A percentile compares a stretch with the other conserved stretches of the same genome.
phyloP scores from a whole-genome alignment of 2,888 invertebrate species.

The Bellardia bayeri region DNA sequence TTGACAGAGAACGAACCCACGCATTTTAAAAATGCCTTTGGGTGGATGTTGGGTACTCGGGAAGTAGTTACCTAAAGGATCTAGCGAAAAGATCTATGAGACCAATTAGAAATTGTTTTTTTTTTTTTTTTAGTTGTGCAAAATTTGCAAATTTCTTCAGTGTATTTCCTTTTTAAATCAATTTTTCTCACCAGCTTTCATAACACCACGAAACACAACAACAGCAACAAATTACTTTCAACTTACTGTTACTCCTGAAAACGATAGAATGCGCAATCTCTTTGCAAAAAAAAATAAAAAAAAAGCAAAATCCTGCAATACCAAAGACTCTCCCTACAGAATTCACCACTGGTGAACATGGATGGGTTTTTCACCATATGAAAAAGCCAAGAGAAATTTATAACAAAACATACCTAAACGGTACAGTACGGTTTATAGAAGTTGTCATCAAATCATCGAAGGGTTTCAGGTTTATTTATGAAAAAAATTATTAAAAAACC shows the following conservation, averaged over 20 bases:
- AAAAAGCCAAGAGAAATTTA: constrained; percentile 55
- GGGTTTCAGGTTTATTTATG: constrained; percentile 72
- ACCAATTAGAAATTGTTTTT: too few relatives aligned
- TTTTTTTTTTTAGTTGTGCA: too few relatives aligned
- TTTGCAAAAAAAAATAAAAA: background rate
- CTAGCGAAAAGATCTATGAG: too few relatives aligned
- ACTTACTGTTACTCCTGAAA: constrained; percentile 32
- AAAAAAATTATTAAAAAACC: constrained; percentile 36
- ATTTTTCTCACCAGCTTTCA: constrained; percentile 56
- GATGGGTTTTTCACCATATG: constrained; percentile 41
- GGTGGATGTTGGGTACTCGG: too few relatives aligned
- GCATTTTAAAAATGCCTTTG: too few relatives aligned
- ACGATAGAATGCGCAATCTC: constrained; percentile 56
- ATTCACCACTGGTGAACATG: constrained; percentile 51
- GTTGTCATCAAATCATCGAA: constrained; percentile 72
- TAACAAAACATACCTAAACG: constrained; percentile 68
- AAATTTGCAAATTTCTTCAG: constrained; percentile 23
- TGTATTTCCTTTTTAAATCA: constrained; percentile 47
- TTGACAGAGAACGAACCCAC: too few relatives aligned
- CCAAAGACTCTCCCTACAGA: constrained; percentile 7
- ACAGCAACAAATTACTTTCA: constrained; percentile 31
- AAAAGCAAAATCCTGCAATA: constrained; percentile 12
- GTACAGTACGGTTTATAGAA: constrained; percentile 73
- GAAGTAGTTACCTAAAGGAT: too few relatives aligned
- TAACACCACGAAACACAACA: constrained; percentile 7